phyloP scores from a whole-genome alignment of 2,797 vertebrate species.

The Falco peregrinus region DNA sequence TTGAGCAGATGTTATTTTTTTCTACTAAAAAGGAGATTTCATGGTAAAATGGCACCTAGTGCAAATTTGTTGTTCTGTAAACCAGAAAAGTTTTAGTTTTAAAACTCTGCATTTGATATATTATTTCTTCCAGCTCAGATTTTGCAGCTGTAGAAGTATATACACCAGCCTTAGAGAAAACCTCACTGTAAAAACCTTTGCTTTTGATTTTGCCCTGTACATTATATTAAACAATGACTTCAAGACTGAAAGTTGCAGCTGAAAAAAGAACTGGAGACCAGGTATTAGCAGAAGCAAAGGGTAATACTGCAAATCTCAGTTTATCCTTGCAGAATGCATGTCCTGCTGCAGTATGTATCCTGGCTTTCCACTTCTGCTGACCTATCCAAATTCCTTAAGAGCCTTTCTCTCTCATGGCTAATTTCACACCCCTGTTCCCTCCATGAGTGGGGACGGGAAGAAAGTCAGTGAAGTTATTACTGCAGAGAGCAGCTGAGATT shows the following conservation, averaged over 20 bases:
- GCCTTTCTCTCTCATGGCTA: background rate
- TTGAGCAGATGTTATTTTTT: background rate
- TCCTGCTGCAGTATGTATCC: background rate
- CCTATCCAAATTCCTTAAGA: slow-evolving; percentile 2
- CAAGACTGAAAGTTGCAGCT: background rate
- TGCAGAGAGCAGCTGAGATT: background rate
- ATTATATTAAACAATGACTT: background rate
- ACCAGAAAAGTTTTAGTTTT: background rate
- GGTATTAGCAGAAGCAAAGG: background rate
- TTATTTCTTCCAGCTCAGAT: background rate
- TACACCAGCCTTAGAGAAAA: background rate
- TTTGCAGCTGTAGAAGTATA: background rate
- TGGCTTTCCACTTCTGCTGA: slow-evolving; percentile 28
- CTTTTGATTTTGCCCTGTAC: background rate
- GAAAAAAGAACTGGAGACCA: background rate
- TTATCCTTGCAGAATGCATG: slow-evolving; percentile 30
- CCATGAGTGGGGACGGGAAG: background rate
- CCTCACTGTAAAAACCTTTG: background rate
- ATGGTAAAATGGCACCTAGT: background rate
- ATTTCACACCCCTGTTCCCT: background rate
- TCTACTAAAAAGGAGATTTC: background rate
- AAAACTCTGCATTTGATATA: background rate
- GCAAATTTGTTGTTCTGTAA: background rate
- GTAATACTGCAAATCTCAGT: slow-evolving; percentile 8
- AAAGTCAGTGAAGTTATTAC: background rate